Evolutionary conservation across 2,113 vertebrate genomes (phyloP).

Genomic region (Otolemur garnettii): DNA sequence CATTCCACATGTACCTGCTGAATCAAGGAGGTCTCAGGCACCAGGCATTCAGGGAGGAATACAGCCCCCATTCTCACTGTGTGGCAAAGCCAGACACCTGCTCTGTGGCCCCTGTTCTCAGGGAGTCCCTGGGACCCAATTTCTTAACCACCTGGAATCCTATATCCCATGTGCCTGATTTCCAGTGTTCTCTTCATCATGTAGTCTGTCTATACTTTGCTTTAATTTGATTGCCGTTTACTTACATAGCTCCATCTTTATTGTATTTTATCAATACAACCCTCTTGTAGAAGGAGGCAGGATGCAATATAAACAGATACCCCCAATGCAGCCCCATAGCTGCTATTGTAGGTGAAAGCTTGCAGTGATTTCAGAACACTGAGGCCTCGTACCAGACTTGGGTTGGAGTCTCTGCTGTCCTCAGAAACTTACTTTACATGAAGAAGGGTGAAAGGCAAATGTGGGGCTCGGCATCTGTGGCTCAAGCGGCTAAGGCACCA

Average conservation of each 20-base stretch:
- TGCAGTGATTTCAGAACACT: background rate
- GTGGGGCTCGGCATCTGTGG: no score
- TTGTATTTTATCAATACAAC: background rate
- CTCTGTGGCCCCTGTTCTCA: background rate
- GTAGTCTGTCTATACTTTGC: background rate
- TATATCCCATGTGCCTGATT: background rate
- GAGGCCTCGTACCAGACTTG: background rate
- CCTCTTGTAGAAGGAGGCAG: background rate
- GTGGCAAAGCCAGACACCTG: background rate
- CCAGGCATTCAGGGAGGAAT: background rate
- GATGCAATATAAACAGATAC: background rate
- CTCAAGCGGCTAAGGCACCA: no score
- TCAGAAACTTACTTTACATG: background rate
- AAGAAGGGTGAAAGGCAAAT: background rate
- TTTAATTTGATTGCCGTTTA: background rate
- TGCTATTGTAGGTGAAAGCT: no score
- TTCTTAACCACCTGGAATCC: background rate
- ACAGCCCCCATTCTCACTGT: no score
- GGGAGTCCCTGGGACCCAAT: background rate
- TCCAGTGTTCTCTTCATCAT: background rate
- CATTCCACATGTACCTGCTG: rapidly evolving
- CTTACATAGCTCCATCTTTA: background rate
- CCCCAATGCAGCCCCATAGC: background rate
- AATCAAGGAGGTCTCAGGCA: background rate
- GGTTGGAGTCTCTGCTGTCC: background rate